Evolutionary conservation across 2,113 vertebrate genomes (phyloP), one percentile per base, ranked within the genome.

Genomic region (Saguinus imperator): DNA sequence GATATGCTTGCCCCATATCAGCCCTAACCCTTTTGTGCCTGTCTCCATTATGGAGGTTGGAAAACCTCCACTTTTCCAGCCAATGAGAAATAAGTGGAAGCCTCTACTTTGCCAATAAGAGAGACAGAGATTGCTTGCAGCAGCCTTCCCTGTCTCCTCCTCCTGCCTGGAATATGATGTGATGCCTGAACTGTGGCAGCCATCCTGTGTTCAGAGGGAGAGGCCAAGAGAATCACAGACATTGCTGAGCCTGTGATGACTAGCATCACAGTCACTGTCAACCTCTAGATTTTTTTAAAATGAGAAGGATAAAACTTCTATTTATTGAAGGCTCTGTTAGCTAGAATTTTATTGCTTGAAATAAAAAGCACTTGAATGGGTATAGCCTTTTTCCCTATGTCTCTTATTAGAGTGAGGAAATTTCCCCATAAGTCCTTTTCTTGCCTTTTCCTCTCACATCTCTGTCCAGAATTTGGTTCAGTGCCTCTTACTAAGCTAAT

Each of bases 321-420:
- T 89, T 94, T 75, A 76, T 32, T 87, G 87, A 87, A 40, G 58
- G n/a, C 37, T 52, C 50, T 20, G 20, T 85, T 75, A 81, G 35
- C 66, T 76, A 29, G 27, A 50, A 77, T 94, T 87, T 76, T 50
- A 48, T 55, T 37, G 86, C 81, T 90, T 93, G 14, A 93, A 94
- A 93, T n/a, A 25, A 70, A 94, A 85, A 64, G 1, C 58, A 83
- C 48, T 12, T 55, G 79, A 87, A 32, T 66, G 27, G 48, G 11
- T 61, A 76, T 6, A 86, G 5, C 21, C 73, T 82, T 88, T 80
- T 73, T 45, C 68, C 27, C 66, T 72, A 29, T n/a, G 9, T 91
- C 70, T n/a, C 50, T 77, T 61, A 35, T 64, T 87, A 87, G 25
- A 93, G 40, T 52, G 35, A 79, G 64, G 32, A 77, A 52, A 72